A percentile compares a stretch with the other conserved stretches of the same genome.
phyloP scores from a whole-genome alignment of 2,797 vertebrate genomes.

The Varecia variegata region DNA sequence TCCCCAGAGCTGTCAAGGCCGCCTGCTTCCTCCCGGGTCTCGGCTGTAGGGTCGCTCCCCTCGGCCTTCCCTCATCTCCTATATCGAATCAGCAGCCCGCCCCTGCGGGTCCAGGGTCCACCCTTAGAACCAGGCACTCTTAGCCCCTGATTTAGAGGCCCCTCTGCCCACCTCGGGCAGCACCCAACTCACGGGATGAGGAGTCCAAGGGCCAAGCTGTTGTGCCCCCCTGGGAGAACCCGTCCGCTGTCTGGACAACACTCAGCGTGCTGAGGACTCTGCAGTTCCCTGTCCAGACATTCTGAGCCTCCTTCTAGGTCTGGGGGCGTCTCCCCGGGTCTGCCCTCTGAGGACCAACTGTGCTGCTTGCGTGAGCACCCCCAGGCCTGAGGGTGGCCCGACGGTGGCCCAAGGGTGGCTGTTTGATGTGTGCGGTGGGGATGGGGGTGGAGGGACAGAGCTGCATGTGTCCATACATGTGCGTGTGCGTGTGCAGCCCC shows the following conservation, averaged over 20 bases:
- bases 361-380: neutral
- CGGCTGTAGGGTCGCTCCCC: neutral
- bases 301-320: neutral
- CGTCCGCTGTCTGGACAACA: rapidly evolving
- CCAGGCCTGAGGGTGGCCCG: rapidly evolving
- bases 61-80: neutral
- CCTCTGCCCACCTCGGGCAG: neutral
- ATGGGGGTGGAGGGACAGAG: neutral
- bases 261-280: neutral
- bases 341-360: neutral
- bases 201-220: rapidly evolving
- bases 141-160: neutral
- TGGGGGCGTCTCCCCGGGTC: rapidly evolving
- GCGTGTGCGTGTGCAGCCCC: no score
- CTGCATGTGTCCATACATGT: no score
- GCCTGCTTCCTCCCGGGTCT: neutral
- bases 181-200: neutral
- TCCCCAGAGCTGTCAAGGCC: neutral
- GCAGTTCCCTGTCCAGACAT: rapidly evolving
- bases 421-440: no score
- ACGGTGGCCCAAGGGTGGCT: neutral
- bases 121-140: no score
- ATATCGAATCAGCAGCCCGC: rapidly evolving
- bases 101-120: rapidly evolving
- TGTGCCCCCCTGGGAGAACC: neutral